phyloP scores from a whole-genome alignment of 2,888 invertebrate genomes.

The Chymomyza fuscimana region DNA sequence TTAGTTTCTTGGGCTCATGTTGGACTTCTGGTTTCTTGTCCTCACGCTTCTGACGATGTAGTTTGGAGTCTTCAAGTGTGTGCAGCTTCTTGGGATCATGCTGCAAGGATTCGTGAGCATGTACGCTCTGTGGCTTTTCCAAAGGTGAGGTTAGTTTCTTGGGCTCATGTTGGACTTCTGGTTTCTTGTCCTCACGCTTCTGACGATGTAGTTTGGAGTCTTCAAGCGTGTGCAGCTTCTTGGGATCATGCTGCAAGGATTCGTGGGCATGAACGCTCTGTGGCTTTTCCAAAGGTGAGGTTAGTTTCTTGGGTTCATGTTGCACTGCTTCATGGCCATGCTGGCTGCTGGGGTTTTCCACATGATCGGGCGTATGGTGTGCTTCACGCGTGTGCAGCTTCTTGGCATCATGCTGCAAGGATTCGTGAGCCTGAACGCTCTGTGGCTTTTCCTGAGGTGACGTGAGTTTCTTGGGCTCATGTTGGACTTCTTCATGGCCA shows the following conservation, averaged over 20 bases:
- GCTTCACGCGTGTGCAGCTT: slow-evolving; percentile 15
- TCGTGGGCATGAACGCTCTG: slow-evolving; percentile 15
- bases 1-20: neutral
- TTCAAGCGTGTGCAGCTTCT: slow-evolving; percentile 7
- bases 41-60: slow-evolving; percentile 54
- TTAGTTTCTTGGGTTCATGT: slow-evolving; percentile 6
- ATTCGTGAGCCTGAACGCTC: slow-evolving; percentile 13
- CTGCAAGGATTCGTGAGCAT: slow-evolving; percentile 13
- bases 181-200: slow-evolving; percentile 45
- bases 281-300: slow-evolving; percentile 18
- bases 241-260: neutral
- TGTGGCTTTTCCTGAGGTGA: slow-evolving; percentile 10
- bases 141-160: slow-evolving; percentile 2
- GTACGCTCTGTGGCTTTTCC: slow-evolving; percentile 16
- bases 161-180: slow-evolving; percentile 2
- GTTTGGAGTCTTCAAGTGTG: slow-evolving; percentile 8
- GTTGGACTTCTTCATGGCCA: neutral
- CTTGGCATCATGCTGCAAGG: slow-evolving; percentile 18
- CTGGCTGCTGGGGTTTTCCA: too few species aligned
- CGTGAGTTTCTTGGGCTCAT: slow-evolving; percentile 2
- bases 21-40: slow-evolving; percentile 18
- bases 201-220: slow-evolving; percentile 34
- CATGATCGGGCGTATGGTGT: slow-evolving; percentile 12
- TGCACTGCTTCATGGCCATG: neutral
- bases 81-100: slow-evolving; percentile 16